Conservation (phyloP, 2,888 invertebrate species). For the Galeruca laticollis region DNA sequence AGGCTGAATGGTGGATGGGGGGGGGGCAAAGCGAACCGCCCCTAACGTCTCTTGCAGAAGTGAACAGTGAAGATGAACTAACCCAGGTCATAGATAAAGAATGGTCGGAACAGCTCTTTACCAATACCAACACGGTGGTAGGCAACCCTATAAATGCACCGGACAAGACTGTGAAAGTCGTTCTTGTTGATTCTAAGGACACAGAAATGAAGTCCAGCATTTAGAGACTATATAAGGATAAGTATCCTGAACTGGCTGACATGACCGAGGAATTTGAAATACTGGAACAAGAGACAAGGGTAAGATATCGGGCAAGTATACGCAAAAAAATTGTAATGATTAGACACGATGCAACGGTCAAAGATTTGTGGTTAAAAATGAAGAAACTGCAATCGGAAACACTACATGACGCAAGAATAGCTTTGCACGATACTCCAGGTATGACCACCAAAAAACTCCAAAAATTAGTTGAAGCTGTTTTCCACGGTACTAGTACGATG, state of each 20-base stretch:
- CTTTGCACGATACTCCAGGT: neutral
- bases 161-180: conserved; percentile 17
- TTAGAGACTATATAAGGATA: conserved; percentile 30
- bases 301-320: neutral
- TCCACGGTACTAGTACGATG: neutral
- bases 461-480: neutral
- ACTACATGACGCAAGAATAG: neutral
- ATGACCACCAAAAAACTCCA: neutral
- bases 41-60: neutral
- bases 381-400: neutral
- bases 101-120: conserved; percentile 2
- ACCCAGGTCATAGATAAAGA: neutral
- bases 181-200: conserved; percentile 29
- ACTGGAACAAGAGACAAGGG: conserved; percentile 15
- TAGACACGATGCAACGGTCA: neutral
- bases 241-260: conserved; percentile 28
- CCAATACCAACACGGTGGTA: conserved; percentile 1
- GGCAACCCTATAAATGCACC: conserved; percentile 13
- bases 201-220: conserved; percentile 26
- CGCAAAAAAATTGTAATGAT: conserved; percentile 12
- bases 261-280: conserved; percentile 25
- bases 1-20: conserved; percentile 5
- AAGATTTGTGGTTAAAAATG: neutral
- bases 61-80: neutral
- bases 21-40: neutral